Base-by-base conservation (phyloP, 1,140 invertebrate genomes). In the Batillaria attramentaria region DNA sequence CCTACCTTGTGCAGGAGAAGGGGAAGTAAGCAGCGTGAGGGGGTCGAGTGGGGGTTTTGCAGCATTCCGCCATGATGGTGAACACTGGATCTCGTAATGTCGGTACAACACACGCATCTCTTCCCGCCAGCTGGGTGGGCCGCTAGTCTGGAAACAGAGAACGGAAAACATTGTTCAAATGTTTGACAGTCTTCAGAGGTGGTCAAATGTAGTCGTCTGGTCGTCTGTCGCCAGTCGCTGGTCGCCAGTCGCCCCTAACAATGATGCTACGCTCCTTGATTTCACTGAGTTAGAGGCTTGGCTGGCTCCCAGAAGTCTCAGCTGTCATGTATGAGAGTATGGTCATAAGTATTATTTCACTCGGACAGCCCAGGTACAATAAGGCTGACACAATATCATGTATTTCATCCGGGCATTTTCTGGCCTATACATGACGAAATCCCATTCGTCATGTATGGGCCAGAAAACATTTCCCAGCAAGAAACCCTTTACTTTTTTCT, bases 11-110 rank as follows among this genome's bases (percentile, higher is more conserved):
- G 31, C 2, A n/a, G 46, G 33, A 24, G 72, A 54, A 54, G 50
- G 35, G 31, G 4, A n/a, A 33, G 46, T 41, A 2, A 43, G 20
- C 50, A 60, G n/a, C 3, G 24, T n/a, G 1, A 41, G 6, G 3
- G 46, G 37, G 5, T 75, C 37, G 2, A 79, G 78, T 3, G 68
- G 6, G 31, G 41, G 77, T 37, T 84, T 80, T 2, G 79, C 72
- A 3, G 77, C 72, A 24, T 83, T 73, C n/a, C 84, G 41, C 78
- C 84, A 86, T 1, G 81, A 81, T 0, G 83, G 72, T 1, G 81
- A 83, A 54, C 85, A 87, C 62, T 87, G 84, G 57, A 79, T 77
- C 60, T 85, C 83, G 60, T 79, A 83, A 43, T 86, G 78, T 24
- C 77, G 79, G 68, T 73, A 83, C 33, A 86, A 66, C 37, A 77